A percentile compares a stretch with the other conserved stretches of the same genome.
phyloP scores from a whole-genome alignment of 2,113 vertebrate species.

The human (Homo sapiens) region GRCh38 chr16:73711001-73711500 shows the following conservation, averaged over 20 bases:
- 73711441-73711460: slow-evolving; percentile 71
- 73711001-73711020: slow-evolving; percentile 48
- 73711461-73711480: slow-evolving; percentile 53
- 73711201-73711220: background rate
- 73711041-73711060: slow-evolving; percentile 47
- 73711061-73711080: background rate
- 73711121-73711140: background rate
- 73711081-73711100: background rate
- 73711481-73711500: slow-evolving; percentile 50
- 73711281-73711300: slow-evolving; percentile 74
- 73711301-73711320: slow-evolving; percentile 21
- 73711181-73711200: background rate
- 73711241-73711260: background rate
- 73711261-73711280: background rate
- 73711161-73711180: background rate
- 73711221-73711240: background rate
- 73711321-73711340: slow-evolving; percentile 44
- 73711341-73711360: slow-evolving; percentile 81
- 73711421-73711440: slow-evolving; percentile 83
- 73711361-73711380: slow-evolving; percentile 77
- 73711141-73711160: background rate
- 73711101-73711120: background rate
- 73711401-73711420: slow-evolving; percentile 82
- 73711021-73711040: slow-evolving; percentile 74
- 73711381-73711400: slow-evolving; percentile 84